Base-by-base conservation (phyloP, 2,113 vertebrate species). In the Zosterops japonicus region DNA sequence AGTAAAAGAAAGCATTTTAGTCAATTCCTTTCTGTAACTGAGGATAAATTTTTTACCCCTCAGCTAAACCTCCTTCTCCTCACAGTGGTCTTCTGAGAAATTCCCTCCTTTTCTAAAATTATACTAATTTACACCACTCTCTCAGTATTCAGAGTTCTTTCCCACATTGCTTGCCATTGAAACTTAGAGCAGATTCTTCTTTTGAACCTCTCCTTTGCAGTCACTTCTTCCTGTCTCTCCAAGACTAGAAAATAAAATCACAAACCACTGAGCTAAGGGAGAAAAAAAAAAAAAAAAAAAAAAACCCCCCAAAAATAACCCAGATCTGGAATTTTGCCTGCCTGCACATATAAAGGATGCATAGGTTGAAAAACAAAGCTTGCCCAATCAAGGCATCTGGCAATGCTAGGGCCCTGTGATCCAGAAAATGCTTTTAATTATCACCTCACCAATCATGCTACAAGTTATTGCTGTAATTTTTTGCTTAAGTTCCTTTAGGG, bases 391-490 rank as follows among this genome's bases (percentile, higher is more conserved):
- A 69, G 67, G 95, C 65, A 91, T 94, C 87, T 93, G 92, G 77
- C 57, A 96, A 82, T 59, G 64, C 31, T 95, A 94, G 72, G 80
- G 88, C 53, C 49, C 64, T 78, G 41, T 89, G 36, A 83, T 60
- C 27, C 69, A 93, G 88, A 97, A 96, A 97, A 97, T 94, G 96
- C 94, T 97, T 98, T 97, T 96, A 97, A 98, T 97, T 97, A 97
- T 95, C 97, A 97, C 97, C 94, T 97, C 92, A 96, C 95, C 77
- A 77, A 77, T 81, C 89, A 95, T 41, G 76, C 25, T 85, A 96
- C 83, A 97, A 96, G 91, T 94, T 96, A 97, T 50, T 95, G 90
- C 63, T 91, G 68, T 42, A 71, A 89, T 96, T 96, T 96, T 93
- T 96, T 85, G 16, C 59, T 75, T 91, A 94, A 80, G 24, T 89